Conservation (phyloP, 2,113 vertebrate genomes). For the Callionymus lyra region DNA sequence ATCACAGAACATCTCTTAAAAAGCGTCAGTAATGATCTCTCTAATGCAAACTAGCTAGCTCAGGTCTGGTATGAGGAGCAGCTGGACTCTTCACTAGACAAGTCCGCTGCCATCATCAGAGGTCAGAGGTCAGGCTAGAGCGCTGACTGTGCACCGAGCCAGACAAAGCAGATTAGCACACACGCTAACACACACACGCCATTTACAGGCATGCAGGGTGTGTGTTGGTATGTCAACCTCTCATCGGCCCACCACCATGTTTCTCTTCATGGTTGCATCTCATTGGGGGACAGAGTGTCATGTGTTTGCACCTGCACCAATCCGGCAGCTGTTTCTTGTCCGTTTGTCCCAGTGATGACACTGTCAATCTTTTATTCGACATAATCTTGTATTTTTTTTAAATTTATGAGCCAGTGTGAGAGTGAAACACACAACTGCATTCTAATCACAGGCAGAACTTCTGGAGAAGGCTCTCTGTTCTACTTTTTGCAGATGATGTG, state of each 20-base stretch:
- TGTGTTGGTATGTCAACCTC: constrained; percentile 34
- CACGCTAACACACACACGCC: constrained; percentile 14
- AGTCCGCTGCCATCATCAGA: constrained; percentile 11
- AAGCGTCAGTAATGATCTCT: too few relatives aligned
- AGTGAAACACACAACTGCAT: too few relatives aligned
- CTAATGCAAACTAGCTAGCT: too few relatives aligned
- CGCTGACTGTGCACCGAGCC: constrained; percentile 53
- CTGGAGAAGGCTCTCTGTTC: too few relatives aligned
- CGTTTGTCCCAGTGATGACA: constrained; percentile 25
- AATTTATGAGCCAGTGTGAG: too few relatives aligned
- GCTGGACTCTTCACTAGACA: not conserved
- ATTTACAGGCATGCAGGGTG: constrained; percentile 3
- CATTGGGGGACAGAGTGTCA: constrained; percentile 46
- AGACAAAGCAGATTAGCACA: constrained; percentile 60
- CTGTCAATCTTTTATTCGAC: constrained; percentile 30
- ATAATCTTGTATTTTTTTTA: too few relatives aligned
- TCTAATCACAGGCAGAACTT: too few relatives aligned
- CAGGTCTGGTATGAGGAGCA: too few relatives aligned
- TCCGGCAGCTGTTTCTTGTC: constrained; percentile 26
- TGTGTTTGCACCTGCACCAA: constrained; percentile 45
- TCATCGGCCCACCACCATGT: constrained; percentile 1
- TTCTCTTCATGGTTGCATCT: not conserved
- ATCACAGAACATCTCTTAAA: too few relatives aligned
- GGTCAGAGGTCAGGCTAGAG: constrained; percentile 48
- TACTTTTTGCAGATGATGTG: too few relatives aligned